These are phyloP conservation scores for Brachionus sp. DNA, from an alignment of 1,140 invertebrate species.

Conservation along the genomic window DNA sequence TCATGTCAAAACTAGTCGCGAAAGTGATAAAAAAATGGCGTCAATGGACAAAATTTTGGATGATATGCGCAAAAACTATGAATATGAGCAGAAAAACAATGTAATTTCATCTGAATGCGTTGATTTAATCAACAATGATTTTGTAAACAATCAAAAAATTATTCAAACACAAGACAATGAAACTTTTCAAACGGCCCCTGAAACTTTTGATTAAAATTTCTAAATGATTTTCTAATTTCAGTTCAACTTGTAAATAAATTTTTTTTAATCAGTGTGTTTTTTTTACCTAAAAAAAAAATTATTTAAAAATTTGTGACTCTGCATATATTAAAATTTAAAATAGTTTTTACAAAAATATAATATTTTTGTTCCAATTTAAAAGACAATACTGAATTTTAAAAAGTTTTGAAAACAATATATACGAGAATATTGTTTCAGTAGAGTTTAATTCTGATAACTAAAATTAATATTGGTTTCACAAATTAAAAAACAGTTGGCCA, in stretches of 20 bases:
- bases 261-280: no score
- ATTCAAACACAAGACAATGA: background rate
- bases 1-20: background rate
- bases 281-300: no score
- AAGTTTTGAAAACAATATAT: no score
- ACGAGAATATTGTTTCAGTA: no score
- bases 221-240: background rate
- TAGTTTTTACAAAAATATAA: no score
- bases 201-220: background rate
- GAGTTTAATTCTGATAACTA: no score
- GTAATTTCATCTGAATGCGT: background rate
- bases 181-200: background rate
- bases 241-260: background rate
- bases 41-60: constrained; percentile 30
- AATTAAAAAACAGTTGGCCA: no score
- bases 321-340: no score
- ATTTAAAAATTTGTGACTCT: no score
- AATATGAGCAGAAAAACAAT: constrained; percentile 8
- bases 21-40: constrained; percentile 10
- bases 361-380: no score
- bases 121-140: background rate
- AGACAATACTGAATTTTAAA: no score
- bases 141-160: background rate
- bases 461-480: no score
- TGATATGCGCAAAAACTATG: constrained; percentile 26